phyloP scores from a whole-genome alignment of 2,888 invertebrate species.

The Halocaridina rubra region DNA sequence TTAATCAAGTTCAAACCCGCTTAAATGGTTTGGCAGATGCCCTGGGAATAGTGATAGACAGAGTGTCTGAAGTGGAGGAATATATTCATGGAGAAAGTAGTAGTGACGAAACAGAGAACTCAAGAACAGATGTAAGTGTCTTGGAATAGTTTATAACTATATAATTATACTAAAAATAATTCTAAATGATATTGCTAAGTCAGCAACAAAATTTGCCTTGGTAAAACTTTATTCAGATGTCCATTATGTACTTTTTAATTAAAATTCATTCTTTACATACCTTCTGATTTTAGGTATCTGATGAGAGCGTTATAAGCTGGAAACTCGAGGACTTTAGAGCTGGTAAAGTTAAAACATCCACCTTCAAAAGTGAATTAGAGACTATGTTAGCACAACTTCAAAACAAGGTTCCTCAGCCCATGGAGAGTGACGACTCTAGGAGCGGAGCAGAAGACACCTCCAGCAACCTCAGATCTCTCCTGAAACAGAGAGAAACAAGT shows the following conservation, averaged over 20 bases:
- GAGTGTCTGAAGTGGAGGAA: conserved; percentile 1
- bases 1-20: conserved; percentile 24
- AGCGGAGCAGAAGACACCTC: background rate
- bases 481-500: background rate
- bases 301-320: background rate
- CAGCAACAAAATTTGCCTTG: too few species aligned
- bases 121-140: too few species aligned
- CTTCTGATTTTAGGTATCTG: background rate
- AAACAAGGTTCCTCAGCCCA: background rate
- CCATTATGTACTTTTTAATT: too few species aligned
- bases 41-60: conserved; percentile 11
- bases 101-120: too few species aligned
- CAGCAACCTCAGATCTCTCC: background rate
- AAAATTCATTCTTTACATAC: too few species aligned
- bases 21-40: conserved; percentile 30
- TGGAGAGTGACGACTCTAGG: background rate
- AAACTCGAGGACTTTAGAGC: background rate
- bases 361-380: background rate
- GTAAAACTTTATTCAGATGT: too few species aligned
- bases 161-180: too few species aligned
- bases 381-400: background rate
- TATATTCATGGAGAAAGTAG: too few species aligned
- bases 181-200: too few species aligned
- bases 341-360: background rate
- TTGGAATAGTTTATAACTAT: too few species aligned